These are phyloP conservation scores for Morpho deidamia DNA, from an alignment of 2,888 invertebrate genomes.

Conservation along the genomic window DNA sequence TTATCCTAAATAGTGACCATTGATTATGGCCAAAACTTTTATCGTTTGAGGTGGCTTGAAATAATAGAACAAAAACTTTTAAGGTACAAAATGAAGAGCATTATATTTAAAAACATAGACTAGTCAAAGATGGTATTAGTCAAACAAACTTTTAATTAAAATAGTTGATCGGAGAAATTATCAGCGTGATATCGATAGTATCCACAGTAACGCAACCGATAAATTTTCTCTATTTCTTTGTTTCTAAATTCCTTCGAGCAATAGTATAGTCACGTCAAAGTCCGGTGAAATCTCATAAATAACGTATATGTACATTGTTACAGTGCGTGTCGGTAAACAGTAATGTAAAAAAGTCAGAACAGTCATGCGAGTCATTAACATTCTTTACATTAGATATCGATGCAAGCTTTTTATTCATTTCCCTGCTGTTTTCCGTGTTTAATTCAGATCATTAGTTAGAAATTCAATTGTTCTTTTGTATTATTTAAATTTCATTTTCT, in stretches of 20 bases:
- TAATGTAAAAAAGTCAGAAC: conserved; percentile 20
- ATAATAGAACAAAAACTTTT: no score
- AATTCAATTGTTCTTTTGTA: not conserved
- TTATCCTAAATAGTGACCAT: no score
- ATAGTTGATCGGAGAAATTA: not conserved
- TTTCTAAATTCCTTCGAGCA: conserved; percentile 16
- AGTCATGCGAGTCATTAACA: conserved; percentile 26
- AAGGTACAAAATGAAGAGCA: not conserved
- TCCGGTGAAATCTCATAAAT: conserved; percentile 31
- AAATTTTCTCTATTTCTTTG: conserved; percentile 15
- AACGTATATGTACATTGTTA: conserved; percentile 22
- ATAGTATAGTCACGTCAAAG: conserved; percentile 24
- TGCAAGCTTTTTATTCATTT: conserved; percentile 17
- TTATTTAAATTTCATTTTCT: not conserved
- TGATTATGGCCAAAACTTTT: no score
- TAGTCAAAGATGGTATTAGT: not conserved
- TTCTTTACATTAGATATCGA: conserved; percentile 17
- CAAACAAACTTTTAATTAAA: not conserved
- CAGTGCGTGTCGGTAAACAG: conserved; percentile 29
- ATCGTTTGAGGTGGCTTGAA: no score
- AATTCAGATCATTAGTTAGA: conserved; percentile 18
- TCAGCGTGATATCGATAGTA: conserved; percentile 1
- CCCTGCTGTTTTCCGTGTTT: conserved; percentile 17
- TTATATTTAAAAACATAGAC: not conserved
- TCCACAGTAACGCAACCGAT: not conserved